Evolutionary conservation across 2,797 vertebrate genomes (phyloP).

Genomic region (Schizopygopsis pylzovi): DNA sequence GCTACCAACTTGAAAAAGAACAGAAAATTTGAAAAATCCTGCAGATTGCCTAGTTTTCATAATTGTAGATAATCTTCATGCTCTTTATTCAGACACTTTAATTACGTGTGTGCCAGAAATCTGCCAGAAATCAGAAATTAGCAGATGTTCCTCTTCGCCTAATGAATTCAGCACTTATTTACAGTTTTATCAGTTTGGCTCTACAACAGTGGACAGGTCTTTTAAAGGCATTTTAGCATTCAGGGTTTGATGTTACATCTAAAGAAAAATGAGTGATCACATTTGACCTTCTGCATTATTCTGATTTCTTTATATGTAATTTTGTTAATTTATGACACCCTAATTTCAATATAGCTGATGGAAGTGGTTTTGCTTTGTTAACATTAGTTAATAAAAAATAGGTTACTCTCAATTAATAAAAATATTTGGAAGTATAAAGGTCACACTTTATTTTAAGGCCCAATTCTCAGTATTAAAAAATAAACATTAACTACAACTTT

Average conservation of each 20-base stretch:
- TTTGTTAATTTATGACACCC: background rate
- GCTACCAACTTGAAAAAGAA: background rate
- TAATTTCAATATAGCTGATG: background rate
- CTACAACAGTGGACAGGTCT: background rate
- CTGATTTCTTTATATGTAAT: background rate
- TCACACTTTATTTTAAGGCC: no score
- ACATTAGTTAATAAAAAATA: background rate
- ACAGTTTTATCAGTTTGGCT: background rate
- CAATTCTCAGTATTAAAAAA: no score
- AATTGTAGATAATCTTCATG: conserved; percentile 18
- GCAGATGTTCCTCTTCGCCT: conserved; percentile 7
- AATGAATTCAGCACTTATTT: conserved; percentile 4
- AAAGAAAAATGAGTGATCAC: background rate
- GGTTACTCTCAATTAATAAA: background rate
- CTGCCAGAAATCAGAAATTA: background rate
- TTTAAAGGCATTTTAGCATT: background rate
- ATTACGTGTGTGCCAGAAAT: background rate
- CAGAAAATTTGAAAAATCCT: background rate
- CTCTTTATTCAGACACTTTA: conserved; percentile 31
- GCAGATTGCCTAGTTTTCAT: conserved; percentile 14
- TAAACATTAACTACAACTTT: no score
- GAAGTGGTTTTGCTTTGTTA: background rate
- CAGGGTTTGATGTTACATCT: background rate
- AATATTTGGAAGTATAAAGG: no score
- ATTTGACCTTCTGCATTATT: background rate